Evolutionary conservation across 2,113 vertebrate species (phyloP).

Genomic region (Dunckerocampus dactyliophorus): DNA sequence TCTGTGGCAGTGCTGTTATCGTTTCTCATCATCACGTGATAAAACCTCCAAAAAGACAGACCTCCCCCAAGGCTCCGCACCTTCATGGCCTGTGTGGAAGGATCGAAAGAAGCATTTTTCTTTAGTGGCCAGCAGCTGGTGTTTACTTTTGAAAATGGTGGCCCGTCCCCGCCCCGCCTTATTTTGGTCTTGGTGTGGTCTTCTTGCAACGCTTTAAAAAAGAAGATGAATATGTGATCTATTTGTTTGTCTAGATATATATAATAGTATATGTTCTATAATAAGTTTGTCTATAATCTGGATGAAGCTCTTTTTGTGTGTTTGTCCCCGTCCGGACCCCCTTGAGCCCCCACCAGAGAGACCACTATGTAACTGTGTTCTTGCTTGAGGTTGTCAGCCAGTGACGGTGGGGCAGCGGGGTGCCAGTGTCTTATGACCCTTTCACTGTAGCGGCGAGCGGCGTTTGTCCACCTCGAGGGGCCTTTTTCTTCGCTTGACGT

Average conservation of each 20-base stretch:
- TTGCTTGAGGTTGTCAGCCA: constrained; percentile 44
- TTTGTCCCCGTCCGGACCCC: constrained; percentile 60
- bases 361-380: constrained; percentile 75
- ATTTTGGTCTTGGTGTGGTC: constrained; percentile 54
- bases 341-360: constrained; percentile 51
- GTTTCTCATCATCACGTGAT: constrained; percentile 47
- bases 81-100: no score
- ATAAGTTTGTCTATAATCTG: constrained; percentile 71
- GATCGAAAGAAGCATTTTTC: no score
- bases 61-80: neutral
- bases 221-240: constrained; percentile 49
- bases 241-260: constrained; percentile 73
- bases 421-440: constrained; percentile 66
- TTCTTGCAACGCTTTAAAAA: constrained; percentile 62
- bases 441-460: constrained; percentile 70
- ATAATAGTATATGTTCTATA: constrained; percentile 69
- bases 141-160: no score
- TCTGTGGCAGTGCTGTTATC: constrained; percentile 66
- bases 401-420: constrained; percentile 36
- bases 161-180: neutral
- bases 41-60: neutral
- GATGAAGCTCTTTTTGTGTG: constrained; percentile 65
- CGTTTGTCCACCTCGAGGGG: constrained; percentile 59
- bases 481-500: constrained; percentile 40
- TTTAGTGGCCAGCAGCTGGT: no score